Conservation (phyloP, 92 coral and sea anemone genomes). For the Parazoanthus swiftii region DNA sequence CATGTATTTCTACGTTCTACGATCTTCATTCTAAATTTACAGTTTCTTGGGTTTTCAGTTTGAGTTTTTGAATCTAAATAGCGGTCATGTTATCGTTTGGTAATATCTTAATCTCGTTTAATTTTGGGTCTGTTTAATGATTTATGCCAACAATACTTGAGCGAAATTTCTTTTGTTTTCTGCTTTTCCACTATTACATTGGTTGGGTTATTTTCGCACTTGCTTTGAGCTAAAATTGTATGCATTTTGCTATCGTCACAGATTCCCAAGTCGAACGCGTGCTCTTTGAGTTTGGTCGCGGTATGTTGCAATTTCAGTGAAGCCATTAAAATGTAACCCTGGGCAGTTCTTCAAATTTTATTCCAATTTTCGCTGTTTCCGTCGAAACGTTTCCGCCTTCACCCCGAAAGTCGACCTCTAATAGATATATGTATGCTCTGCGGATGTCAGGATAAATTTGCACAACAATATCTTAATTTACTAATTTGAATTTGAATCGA, state of each 20-base stretch:
- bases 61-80: neutral
- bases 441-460: slow-evolving; percentile 9
- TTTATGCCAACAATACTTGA: slow-evolving; percentile 29
- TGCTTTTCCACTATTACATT: neutral
- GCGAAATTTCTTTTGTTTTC: slow-evolving; percentile 12
- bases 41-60: neutral
- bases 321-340: neutral
- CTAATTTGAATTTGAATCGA: slow-evolving; percentile 29
- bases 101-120: neutral
- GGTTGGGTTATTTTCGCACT: slow-evolving; percentile 5
- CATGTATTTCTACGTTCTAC: neutral
- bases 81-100: neutral
- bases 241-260: neutral
- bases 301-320: slow-evolving; percentile 3
- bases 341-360: neutral
- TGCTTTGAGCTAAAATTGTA: neutral
- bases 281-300: neutral
- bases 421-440: neutral
- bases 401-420: neutral
- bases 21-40: neutral
- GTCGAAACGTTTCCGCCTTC: neutral
- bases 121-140: slow-evolving; percentile 2
- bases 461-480: slow-evolving; percentile 16
- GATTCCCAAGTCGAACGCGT: neutral
- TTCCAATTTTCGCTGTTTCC: slow-evolving; percentile 2